A percentile compares a stretch with the other conserved stretches of the same genome.
Evolutionary conservation across 2,888 invertebrate genomes (phyloP).

Genomic region (Oligia fasciuncula): DNA sequence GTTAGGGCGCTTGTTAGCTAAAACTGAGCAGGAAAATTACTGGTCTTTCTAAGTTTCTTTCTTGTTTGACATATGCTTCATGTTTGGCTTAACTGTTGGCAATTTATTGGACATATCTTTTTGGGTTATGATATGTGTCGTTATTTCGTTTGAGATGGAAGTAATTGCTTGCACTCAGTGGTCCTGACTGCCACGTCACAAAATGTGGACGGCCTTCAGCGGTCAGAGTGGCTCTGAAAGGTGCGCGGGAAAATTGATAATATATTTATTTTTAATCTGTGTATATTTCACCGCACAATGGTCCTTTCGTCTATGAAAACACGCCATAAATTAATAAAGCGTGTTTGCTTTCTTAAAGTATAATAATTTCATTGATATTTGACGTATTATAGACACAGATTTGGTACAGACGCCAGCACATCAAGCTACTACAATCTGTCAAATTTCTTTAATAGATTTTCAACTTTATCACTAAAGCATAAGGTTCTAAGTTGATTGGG

Average conservation of each 20-base stretch:
- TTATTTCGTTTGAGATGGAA: neutral
- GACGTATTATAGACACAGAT: neutral
- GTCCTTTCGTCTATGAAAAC: too few species aligned
- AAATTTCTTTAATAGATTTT: too few species aligned
- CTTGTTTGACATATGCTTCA: neutral
- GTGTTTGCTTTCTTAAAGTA: neutral
- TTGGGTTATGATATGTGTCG: neutral
- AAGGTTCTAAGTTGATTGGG: too few species aligned
- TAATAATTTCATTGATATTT: neutral
- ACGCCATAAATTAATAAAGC: neutral
- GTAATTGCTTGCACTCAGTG: conserved; percentile 1
- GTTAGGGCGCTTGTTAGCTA: conserved; percentile 32
- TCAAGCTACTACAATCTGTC: too few species aligned
- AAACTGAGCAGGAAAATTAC: conserved; percentile 23
- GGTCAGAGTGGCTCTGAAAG: neutral
- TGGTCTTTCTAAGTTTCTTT: conserved; percentile 15
- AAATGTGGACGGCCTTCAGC: conserved; percentile 15
- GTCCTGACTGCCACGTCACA: conserved; percentile 44
- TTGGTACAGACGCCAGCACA: too few species aligned
- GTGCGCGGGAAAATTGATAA: neutral
- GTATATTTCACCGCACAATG: neutral
- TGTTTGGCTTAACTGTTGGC: neutral
- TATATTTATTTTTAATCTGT: neutral
- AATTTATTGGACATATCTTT: neutral
- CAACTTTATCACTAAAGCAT: too few species aligned